Conservation (phyloP, 2,797 vertebrate genomes). For the Mormyrus proboscirostris region DNA sequence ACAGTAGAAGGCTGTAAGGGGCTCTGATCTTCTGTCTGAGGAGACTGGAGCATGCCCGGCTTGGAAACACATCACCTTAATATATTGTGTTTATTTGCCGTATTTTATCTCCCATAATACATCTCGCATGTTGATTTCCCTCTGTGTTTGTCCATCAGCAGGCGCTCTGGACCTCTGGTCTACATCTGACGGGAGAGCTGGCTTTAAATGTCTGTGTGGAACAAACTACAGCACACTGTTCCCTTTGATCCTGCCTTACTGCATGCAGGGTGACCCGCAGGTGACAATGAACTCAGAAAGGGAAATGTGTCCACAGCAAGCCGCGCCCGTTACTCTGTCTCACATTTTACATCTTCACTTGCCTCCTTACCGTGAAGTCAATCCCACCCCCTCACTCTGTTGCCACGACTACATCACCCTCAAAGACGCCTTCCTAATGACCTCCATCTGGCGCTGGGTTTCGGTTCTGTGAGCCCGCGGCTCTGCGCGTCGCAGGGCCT, state of each 20-base stretch:
- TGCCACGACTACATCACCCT: conserved; percentile 59
- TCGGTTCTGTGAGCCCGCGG: conserved; percentile 51
- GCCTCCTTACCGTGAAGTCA: conserved; percentile 40
- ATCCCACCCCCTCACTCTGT: conserved; percentile 55
- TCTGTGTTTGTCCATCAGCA: background rate
- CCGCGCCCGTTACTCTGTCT: background rate
- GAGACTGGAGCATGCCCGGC: background rate
- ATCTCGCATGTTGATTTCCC: background rate
- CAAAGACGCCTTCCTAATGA: conserved; percentile 59
- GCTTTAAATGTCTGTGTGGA: background rate
- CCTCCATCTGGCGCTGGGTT: conserved; percentile 60
- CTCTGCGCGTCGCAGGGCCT: background rate
- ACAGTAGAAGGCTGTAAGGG: background rate
- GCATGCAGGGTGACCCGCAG: background rate
- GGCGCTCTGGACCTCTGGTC: background rate
- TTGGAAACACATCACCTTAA: background rate
- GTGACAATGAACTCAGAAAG: background rate
- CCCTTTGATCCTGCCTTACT: background rate
- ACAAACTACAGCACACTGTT: background rate
- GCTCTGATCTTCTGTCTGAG: background rate
- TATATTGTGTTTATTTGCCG: background rate
- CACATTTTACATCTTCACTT: background rate
- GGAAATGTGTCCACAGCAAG: background rate
- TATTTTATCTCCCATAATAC: background rate
- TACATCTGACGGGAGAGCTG: background rate